Conservation (phyloP, 2,888 invertebrate genomes). For the Helleia helle region DNA sequence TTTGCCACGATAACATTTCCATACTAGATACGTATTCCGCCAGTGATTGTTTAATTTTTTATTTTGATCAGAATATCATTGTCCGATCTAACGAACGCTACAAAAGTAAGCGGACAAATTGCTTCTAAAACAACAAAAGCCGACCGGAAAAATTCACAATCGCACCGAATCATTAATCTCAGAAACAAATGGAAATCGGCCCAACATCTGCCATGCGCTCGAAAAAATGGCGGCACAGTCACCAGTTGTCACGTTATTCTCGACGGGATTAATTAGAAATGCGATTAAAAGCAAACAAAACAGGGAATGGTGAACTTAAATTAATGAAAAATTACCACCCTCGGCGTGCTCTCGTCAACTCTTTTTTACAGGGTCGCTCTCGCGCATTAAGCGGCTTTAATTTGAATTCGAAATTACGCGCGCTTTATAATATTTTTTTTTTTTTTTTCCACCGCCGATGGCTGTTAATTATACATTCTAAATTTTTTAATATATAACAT, state of each 20-base stretch:
- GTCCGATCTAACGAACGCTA: constrained; percentile 67
- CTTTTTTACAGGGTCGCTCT: constrained; percentile 72
- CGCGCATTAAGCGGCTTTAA: constrained; percentile 75
- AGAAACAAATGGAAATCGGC: constrained; percentile 74
- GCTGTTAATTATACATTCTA: constrained; percentile 49
- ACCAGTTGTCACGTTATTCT: constrained; percentile 75
- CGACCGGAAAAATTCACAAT: constrained; percentile 74
- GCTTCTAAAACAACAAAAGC: constrained; percentile 75
- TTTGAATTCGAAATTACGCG: constrained; percentile 75
- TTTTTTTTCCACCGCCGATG: constrained; percentile 59
- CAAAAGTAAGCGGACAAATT: constrained; percentile 73
- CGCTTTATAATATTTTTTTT: constrained; percentile 73
- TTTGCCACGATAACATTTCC: constrained; percentile 20
- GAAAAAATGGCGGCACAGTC: constrained; percentile 69
- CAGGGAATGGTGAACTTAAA: constrained; percentile 75
- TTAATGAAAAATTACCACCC: constrained; percentile 76
- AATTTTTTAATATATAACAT: too few species aligned
- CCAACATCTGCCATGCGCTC: constrained; percentile 70
- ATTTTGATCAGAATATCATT: constrained; percentile 61
- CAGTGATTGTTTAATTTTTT: constrained; percentile 23
- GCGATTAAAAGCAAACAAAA: constrained; percentile 75
- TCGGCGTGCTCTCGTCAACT: constrained; percentile 71
- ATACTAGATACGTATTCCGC: too few species aligned
- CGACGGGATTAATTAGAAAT: constrained; percentile 75
- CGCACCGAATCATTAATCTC: constrained; percentile 74